A percentile compares a stretch with the other conserved stretches of the same genome.
Conservation (phyloP, 2,888 invertebrate genomes). For the Drosophila mimica region DNA sequence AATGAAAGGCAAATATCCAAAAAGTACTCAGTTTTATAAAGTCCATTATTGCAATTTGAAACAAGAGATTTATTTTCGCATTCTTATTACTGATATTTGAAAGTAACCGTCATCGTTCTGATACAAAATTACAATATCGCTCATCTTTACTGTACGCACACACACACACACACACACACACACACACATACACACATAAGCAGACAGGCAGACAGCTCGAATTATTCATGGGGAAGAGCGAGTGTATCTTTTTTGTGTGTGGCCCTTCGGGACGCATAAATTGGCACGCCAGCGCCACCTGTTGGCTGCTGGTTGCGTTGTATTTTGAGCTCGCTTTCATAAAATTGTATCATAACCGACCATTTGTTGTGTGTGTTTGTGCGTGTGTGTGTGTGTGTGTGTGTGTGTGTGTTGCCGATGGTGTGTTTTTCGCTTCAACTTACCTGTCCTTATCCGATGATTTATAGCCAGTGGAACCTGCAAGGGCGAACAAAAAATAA, state of each 20-base stretch:
- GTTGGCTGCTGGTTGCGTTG: conserved; percentile 56
- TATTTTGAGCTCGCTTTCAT: conserved; percentile 36
- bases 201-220: conserved; percentile 12
- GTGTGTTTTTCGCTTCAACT: conserved; percentile 83
- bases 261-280: conserved; percentile 74
- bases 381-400: conserved; percentile 19
- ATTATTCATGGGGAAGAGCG: conserved; percentile 63
- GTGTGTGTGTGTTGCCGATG: conserved; percentile 20
- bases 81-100: not conserved
- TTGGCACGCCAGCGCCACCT: conserved; percentile 75
- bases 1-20: no score
- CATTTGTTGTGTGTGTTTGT: conserved; percentile 51
- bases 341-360: conserved; percentile 67
- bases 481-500: conserved; percentile 54
- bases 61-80: not conserved
- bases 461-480: conserved; percentile 93
- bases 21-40: not conserved
- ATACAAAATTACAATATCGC: conserved; percentile 1
- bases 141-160: not conserved
- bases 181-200: conserved; percentile 19
- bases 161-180: conserved; percentile 6
- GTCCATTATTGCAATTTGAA: not conserved
- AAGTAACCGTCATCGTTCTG: not conserved
- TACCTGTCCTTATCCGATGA: conserved; percentile 94
- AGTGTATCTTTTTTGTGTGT: conserved; percentile 23